Evolutionary conservation across 2,113 vertebrate genomes (phyloP).

Genomic region (Saguinus midas): DNA sequence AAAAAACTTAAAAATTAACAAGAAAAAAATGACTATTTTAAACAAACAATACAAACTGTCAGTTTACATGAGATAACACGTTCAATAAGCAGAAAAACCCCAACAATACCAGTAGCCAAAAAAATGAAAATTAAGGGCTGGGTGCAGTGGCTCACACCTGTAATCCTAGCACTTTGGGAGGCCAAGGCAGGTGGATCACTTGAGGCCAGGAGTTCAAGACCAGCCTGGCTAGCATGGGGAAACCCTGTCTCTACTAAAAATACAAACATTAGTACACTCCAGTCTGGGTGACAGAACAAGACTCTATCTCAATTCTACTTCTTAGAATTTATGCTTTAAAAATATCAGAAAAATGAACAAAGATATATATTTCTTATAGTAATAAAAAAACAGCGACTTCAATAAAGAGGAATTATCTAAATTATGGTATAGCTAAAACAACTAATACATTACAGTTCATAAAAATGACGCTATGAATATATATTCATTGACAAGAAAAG

Average conservation of each 20-base stretch:
- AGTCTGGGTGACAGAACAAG: too few species aligned
- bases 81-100: background rate
- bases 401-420: background rate
- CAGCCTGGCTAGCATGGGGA: too few species aligned
- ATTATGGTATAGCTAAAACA: background rate
- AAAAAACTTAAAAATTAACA: conserved; percentile 13
- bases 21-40: background rate
- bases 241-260: too few species aligned
- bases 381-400: background rate
- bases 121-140: background rate
- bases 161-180: too few species aligned
- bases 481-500: background rate
- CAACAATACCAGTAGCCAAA: background rate
- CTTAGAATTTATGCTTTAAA: background rate
- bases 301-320: background rate
- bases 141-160: too few species aligned
- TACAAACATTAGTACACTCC: too few species aligned
- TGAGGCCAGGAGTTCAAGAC: too few species aligned
- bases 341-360: background rate
- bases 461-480: background rate
- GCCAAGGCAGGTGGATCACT: too few species aligned
- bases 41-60: background rate
- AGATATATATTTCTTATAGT: background rate
- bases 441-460: background rate
- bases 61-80: background rate